A percentile compares a stretch with the other conserved stretches of the same genome.
Conservation (phyloP, 2,888 invertebrate species). For the Drosophila hamatofila region DNA sequence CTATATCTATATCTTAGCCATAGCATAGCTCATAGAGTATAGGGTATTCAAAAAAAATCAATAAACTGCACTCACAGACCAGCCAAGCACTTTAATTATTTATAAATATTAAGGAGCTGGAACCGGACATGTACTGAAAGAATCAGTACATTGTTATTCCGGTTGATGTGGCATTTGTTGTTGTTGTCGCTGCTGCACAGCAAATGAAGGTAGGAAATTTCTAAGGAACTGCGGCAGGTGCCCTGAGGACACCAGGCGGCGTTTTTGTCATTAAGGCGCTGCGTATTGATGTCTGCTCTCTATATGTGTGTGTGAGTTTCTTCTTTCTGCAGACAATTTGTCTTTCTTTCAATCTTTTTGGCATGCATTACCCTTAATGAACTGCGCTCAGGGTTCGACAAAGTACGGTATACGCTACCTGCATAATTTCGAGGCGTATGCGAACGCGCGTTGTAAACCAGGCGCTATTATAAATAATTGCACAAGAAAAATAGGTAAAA, state of each 20-base stretch:
- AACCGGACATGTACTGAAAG: constrained; percentile 12
- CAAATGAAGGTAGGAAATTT: constrained; percentile 46
- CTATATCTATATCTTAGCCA: no score
- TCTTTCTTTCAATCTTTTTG: constrained; percentile 66
- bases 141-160: constrained; percentile 46
- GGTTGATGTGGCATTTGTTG: constrained; percentile 5
- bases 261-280: constrained; percentile 46
- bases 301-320: constrained; percentile 10
- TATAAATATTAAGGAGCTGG: constrained; percentile 48
- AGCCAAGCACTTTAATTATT: constrained; percentile 63
- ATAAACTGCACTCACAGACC: constrained; percentile 40
- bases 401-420: constrained; percentile 57
- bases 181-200: constrained; percentile 1
- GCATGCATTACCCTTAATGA: constrained; percentile 79
- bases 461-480: constrained; percentile 77
- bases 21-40: background rate
- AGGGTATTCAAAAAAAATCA: constrained; percentile 43
- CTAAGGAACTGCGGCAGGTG: constrained; percentile 68
- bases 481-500: constrained; percentile 74
- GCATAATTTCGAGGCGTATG: constrained; percentile 42
- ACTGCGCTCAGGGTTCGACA: constrained; percentile 51
- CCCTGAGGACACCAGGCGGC: constrained; percentile 30
- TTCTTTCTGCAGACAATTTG: constrained; percentile 53
- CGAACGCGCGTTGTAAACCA: constrained; percentile 25
- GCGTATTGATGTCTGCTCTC: constrained; percentile 23